Percentiles rank a stretch among this genome's conserved stretches.
Conservation (phyloP, 2,888 invertebrate genomes). For the Athalia circularis region DNA sequence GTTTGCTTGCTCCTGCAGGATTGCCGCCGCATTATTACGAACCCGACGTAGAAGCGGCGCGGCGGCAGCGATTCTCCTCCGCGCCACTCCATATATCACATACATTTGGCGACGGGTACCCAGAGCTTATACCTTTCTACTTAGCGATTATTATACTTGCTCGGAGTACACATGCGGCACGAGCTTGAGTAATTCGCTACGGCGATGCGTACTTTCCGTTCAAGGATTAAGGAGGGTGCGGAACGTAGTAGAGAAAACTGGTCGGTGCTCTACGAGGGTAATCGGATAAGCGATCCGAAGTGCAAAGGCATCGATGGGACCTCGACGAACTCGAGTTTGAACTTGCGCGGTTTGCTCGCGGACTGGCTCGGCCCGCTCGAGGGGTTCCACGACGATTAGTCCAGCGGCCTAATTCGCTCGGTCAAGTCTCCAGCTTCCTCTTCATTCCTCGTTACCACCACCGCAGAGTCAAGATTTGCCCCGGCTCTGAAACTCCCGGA, state of each 20-base stretch:
- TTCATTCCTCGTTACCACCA: not conserved
- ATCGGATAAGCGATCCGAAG: conserved; percentile 16
- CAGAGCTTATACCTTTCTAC: too few species aligned
- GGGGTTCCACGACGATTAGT: not conserved
- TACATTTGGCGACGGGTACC: too few species aligned
- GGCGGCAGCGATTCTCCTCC: not conserved
- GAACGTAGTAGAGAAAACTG: not conserved
- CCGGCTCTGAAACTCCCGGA: not conserved
- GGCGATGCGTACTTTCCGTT: not conserved
- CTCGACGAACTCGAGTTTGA: not conserved
- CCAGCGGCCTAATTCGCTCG: not conserved
- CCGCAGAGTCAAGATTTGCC: conserved; percentile 14
- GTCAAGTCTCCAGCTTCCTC: not conserved
- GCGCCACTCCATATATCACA: not conserved
- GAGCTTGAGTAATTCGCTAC: not conserved
- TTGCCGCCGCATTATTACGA: conserved; percentile 51
- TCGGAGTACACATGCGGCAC: too few species aligned
- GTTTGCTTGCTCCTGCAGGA: conserved; percentile 51
- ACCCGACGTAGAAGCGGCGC: too few species aligned
- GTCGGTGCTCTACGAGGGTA: not conserved
- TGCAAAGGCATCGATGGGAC: conserved; percentile 28
- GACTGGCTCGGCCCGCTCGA: not conserved
- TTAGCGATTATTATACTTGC: too few species aligned
- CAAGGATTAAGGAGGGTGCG: conserved; percentile 10
- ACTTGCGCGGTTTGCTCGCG: not conserved